Percentiles rank a stretch among this genome's conserved stretches.
Conservation (phyloP, 2,888 invertebrate species). For the Eupithecia insigniata region DNA sequence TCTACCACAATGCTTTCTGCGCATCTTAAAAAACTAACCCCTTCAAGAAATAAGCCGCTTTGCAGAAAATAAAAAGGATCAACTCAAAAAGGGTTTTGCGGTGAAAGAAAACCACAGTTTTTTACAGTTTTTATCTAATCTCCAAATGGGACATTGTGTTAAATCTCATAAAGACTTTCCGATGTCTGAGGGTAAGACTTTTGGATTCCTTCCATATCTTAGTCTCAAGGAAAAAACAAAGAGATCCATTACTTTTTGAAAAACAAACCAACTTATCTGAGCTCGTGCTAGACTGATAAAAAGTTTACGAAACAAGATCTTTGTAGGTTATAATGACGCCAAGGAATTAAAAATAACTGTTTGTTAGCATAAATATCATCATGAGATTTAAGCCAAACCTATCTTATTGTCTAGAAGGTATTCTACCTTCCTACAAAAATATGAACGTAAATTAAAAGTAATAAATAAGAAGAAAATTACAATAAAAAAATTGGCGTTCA, state of each 20-base stretch:
- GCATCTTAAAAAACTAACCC: conserved; percentile 68
- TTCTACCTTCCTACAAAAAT: background rate
- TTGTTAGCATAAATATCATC: background rate
- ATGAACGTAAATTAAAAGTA: too few species aligned
- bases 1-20: conserved; percentile 42
- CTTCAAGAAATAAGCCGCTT: conserved; percentile 76
- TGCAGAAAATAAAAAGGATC: conserved; percentile 64
- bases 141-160: conserved; percentile 51
- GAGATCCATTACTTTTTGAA: conserved; percentile 22
- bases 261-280: conserved; percentile 16
- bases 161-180: conserved; percentile 41
- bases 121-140: conserved; percentile 57
- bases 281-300: conserved; percentile 5
- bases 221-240: conserved; percentile 22
- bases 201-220: conserved; percentile 31
- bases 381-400: background rate
- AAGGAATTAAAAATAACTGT: background rate
- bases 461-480: too few species aligned
- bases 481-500: too few species aligned
- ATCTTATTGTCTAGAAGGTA: background rate
- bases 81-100: conserved; percentile 68
- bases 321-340: background rate
- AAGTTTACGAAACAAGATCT: background rate
- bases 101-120: conserved; percentile 67
- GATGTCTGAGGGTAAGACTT: conserved; percentile 29